Percentiles rank a stretch among this genome's conserved stretches.
These are phyloP conservation scores for Coenobita brevimanus DNA, from an alignment of 1,140 invertebrate genomes.

Conservation along the genomic window DNA sequence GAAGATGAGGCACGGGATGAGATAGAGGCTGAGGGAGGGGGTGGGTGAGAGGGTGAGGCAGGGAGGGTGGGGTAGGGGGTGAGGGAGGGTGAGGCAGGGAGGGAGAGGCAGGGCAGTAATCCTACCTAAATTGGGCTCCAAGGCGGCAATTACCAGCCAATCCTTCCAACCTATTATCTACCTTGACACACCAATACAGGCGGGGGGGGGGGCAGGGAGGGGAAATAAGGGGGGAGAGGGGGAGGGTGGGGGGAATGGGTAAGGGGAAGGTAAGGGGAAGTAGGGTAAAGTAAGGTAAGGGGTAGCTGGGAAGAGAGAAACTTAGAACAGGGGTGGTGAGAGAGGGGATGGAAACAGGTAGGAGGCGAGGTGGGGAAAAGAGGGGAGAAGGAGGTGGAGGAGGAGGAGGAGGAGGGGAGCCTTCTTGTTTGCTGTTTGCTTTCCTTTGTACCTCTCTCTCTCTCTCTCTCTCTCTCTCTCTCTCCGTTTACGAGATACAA, in stretches of 20 bases:
- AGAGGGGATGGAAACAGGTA: too few species aligned
- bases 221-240: neutral
- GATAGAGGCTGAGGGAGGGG: neutral
- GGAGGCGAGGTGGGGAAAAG: neutral
- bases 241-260: neutral
- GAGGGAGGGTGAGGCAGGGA: neutral
- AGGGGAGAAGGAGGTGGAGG: neutral
- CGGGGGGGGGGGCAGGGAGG: neutral
- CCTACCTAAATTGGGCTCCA: conserved; percentile 57
- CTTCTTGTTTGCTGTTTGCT: too few species aligned
- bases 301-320: too few species aligned
- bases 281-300: neutral
- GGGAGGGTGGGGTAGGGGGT: neutral
- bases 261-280: too few species aligned
- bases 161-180: conserved; percentile 65
- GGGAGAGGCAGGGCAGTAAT: conserved; percentile 31
- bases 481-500: too few species aligned
- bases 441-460: too few species aligned
- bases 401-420: neutral
- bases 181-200: conserved; percentile 49
- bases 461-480: too few species aligned
- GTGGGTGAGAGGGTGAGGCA: neutral
- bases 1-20: neutral
- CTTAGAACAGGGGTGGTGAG: too few species aligned
- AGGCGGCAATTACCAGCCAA: conserved; percentile 56